phyloP scores from a whole-genome alignment of 53 echinoderm and acorn worm species.

The Holothuria scabra region DNA sequence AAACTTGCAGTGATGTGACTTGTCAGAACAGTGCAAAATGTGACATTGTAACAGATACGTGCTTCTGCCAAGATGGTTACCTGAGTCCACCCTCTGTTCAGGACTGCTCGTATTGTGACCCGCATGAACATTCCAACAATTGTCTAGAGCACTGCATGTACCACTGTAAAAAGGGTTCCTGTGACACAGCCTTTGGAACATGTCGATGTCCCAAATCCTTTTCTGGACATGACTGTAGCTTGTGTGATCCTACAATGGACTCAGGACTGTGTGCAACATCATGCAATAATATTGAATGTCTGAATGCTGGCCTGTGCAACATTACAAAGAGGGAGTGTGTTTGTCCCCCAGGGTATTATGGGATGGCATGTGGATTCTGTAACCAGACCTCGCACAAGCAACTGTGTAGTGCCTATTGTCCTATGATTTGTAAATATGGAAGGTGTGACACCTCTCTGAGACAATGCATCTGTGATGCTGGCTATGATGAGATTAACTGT shows the following conservation, averaged over 20 bases:
- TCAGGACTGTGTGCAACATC: slow-evolving; percentile 37
- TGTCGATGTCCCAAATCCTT: slow-evolving; percentile 58
- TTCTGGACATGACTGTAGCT: slow-evolving; percentile 47
- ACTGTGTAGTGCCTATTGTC: slow-evolving; percentile 22
- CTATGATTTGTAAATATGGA: slow-evolving; percentile 28
- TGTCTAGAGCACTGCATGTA: slow-evolving; percentile 61
- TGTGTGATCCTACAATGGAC: slow-evolving; percentile 54
- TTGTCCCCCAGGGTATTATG: slow-evolving; percentile 55
- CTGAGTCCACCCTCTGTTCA: neutral
- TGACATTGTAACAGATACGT: slow-evolving; percentile 38
- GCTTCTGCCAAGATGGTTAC: slow-evolving; percentile 61
- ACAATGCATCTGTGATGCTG: slow-evolving; percentile 63
- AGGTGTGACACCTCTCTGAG: slow-evolving; percentile 4
- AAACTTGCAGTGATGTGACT: slow-evolving; percentile 34
- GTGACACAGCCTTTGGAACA: slow-evolving; percentile 45
- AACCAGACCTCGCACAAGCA: slow-evolving; percentile 30
- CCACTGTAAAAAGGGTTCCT: slow-evolving; percentile 53
- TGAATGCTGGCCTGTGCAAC: slow-evolving; percentile 58
- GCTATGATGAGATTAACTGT: slow-evolving; percentile 54
- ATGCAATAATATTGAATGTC: slow-evolving; percentile 51
- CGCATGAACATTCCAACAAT: slow-evolving; percentile 43
- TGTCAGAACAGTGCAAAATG: slow-evolving; percentile 65
- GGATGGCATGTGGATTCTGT: slow-evolving; percentile 54
- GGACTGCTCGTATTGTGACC: slow-evolving; percentile 63
- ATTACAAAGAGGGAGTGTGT: slow-evolving; percentile 49